Base-by-base conservation (phyloP, 2,888 invertebrate genomes). In the Dusona sp. region DNA sequence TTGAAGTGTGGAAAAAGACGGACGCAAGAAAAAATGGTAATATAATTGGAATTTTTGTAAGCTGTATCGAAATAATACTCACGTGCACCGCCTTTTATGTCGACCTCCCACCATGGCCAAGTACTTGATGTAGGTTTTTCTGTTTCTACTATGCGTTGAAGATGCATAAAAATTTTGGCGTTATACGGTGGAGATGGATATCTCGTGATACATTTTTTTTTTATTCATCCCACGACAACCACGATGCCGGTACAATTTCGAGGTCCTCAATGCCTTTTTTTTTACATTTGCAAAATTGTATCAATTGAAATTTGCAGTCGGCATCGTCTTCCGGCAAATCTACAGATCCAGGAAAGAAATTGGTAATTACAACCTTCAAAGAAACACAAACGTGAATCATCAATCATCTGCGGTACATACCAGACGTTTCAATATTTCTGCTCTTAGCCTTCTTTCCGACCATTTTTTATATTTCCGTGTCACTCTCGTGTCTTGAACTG, bases 211-310 rank as follows among this genome's bases (percentile, higher is more conserved):
- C 65, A 67, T 51, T 67, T 77, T 2, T 51, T 29, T 48, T 77
- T n/a, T 6, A 48, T 25, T 65, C 64, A 13, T 51, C 77, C 65
- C 77, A 65, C n/a, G 67, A 77, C 29, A 77, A n/a, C 77, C 77
- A 77, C 65, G 67, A 77, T 67, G 77, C 36, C n/a, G 77, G 65
- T 51, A 77, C 33, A 65, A 65, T 65, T 16, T 64, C 77, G 25
- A 75, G 22, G 29, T 75, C 75, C 13, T 42, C 22, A 9, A 75
- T 6, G 64, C 64, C 64, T 64, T 42, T 75, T 42, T 64, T 42
- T 61, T 61, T 13, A 65, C 33, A 48, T 29, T 77, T 29, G n/a
- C 65, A 65, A 77, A 77, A 77, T 65, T 77, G 77, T 48, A 77
- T 33, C 9, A 65, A 33, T 33, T 48, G 65, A 48, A 65, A 65